A percentile compares a stretch with the other conserved stretches of the same genome.
Evolutionary conservation across 2,113 vertebrate species (phyloP).

Genomic region (Melanocharis versteri): DNA sequence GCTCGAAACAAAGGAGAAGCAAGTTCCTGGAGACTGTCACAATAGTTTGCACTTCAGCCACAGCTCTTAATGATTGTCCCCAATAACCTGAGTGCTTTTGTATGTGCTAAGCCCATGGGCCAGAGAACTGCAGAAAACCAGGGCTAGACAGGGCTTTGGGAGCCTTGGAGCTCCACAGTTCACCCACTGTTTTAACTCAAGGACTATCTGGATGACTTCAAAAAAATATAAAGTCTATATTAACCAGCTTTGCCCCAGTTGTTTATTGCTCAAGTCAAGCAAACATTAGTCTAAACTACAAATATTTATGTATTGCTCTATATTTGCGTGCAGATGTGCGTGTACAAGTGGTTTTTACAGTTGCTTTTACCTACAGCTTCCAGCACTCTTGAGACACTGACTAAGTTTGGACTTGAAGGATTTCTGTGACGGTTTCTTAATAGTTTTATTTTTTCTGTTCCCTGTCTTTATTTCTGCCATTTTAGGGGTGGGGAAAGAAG

Average conservation of each 20-base stretch:
- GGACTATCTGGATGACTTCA: neutral
- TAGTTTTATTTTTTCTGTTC: neutral
- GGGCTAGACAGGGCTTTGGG: neutral
- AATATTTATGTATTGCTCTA: neutral
- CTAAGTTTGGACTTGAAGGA: neutral
- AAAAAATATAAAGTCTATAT: neutral
- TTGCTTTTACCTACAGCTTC: neutral
- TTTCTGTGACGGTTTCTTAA: neutral
- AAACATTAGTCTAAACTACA: neutral
- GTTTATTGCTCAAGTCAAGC: neutral
- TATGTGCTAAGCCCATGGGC: neutral
- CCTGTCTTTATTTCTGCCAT: neutral
- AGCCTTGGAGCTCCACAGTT: neutral
- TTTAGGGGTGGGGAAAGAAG: neutral
- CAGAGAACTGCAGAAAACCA: neutral
- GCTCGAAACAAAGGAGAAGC: neutral
- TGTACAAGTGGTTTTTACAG: neutral
- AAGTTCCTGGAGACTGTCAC: neutral
- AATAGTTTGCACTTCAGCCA: neutral
- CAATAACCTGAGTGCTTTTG: neutral
- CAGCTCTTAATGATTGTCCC: neutral
- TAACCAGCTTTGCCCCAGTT: neutral
- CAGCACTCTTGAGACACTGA: neutral
- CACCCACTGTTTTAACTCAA: neutral
- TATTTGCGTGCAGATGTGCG: neutral